phyloP scores from a whole-genome alignment of 2,888 invertebrate genomes.

The Odontocerum albicorne region DNA sequence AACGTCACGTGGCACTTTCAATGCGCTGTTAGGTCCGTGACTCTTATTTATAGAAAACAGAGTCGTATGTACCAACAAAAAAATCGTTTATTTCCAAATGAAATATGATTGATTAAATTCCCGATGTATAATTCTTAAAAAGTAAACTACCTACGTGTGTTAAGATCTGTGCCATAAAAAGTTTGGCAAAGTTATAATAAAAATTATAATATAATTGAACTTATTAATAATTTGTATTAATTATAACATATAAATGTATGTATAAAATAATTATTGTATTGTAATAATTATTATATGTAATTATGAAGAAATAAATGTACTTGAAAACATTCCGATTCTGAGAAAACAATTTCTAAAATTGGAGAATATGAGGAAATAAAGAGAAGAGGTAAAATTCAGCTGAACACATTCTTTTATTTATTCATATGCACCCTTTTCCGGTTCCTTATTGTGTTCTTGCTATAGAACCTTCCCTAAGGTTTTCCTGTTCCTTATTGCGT shows the following conservation, averaged over 20 bases:
- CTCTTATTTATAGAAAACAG: too few species aligned
- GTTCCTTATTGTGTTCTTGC: background rate
- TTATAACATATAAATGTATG: slow-evolving; percentile 29
- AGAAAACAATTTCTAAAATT: slow-evolving; percentile 32
- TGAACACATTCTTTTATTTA: slow-evolving; percentile 1
- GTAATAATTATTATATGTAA: slow-evolving; percentile 28
- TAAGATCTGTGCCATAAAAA: slow-evolving; percentile 35
- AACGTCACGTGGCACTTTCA: too few species aligned
- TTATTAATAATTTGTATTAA: slow-evolving; percentile 32
- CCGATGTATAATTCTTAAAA: slow-evolving; percentile 2
- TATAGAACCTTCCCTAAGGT: too few species aligned
- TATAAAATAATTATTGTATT: slow-evolving; percentile 34
- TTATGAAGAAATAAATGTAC: slow-evolving; percentile 28
- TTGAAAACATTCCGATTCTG: slow-evolving; percentile 36
- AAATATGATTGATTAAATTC: too few species aligned
- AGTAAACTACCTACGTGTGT: slow-evolving; percentile 14
- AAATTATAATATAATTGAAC: slow-evolving; percentile 27
- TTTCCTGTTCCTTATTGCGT: background rate
- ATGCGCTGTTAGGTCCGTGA: too few species aligned
- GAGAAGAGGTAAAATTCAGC: slow-evolving; percentile 26
- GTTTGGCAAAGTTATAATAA: slow-evolving; percentile 33
- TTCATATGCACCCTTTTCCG: background rate
- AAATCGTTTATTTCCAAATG: too few species aligned
- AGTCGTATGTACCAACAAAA: too few species aligned
- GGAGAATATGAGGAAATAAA: slow-evolving; percentile 30